Evolutionary conservation across 2,113 vertebrate species (phyloP).

Genomic region (Lophius piscatorius): DNA sequence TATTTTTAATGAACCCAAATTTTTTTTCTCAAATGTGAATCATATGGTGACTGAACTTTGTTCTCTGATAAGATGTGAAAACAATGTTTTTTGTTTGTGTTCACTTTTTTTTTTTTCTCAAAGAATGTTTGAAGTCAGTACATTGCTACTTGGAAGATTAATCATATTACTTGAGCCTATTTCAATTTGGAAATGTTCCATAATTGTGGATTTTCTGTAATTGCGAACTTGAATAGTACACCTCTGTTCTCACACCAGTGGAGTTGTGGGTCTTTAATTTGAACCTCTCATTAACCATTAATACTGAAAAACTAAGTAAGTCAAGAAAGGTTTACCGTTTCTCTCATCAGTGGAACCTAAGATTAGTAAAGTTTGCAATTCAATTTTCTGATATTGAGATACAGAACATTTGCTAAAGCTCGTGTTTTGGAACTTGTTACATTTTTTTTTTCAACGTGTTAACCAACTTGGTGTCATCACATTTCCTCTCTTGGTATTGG

Average conservation of each 20-base stretch:
- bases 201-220: too few relatives aligned
- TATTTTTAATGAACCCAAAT: conserved; percentile 11
- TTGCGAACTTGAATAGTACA: too few relatives aligned
- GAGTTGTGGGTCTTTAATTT: too few relatives aligned
- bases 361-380: too few relatives aligned
- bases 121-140: conserved; percentile 20
- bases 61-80: conserved; percentile 17
- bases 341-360: conserved; percentile 1
- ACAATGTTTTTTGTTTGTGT: conserved; percentile 17
- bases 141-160: conserved; percentile 28
- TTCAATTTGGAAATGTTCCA: too few relatives aligned
- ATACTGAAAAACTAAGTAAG: conserved; percentile 1
- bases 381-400: too few relatives aligned
- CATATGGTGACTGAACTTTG: neutral
- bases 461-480: too few relatives aligned
- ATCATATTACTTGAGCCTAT: conserved; percentile 33
- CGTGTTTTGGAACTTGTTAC: too few relatives aligned
- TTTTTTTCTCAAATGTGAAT: neutral
- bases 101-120: conserved; percentile 9
- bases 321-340: conserved; percentile 2
- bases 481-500: too few relatives aligned
- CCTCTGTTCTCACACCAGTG: too few relatives aligned
- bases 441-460: too few relatives aligned
- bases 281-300: conserved; percentile 26
- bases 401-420: too few relatives aligned